Percentiles rank a stretch among this genome's conserved stretches.
phyloP scores from a whole-genome alignment of 2,113 vertebrate genomes.

The Colius striatus region DNA sequence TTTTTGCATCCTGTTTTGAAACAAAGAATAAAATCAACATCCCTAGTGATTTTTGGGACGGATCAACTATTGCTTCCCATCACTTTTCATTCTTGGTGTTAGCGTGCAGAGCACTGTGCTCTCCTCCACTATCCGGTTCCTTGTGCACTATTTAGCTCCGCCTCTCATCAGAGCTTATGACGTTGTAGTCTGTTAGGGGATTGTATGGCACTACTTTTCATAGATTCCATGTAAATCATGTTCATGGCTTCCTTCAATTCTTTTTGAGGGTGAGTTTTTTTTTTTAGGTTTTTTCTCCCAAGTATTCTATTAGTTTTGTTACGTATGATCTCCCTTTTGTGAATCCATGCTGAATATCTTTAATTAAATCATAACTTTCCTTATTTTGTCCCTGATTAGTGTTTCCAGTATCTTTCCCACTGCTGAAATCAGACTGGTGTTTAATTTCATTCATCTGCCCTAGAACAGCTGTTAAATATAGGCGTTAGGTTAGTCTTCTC shows the following conservation, averaged over 20 bases:
- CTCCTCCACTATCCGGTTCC: not conserved
- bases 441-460: slow-evolving; percentile 77
- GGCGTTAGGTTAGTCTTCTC: slow-evolving; percentile 56
- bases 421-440: slow-evolving; percentile 75
- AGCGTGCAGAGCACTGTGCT: not conserved
- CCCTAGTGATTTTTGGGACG: slow-evolving; percentile 11
- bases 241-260: slow-evolving; percentile 60
- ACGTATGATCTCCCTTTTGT: slow-evolving; percentile 81
- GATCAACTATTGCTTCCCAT: not conserved
- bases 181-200: slow-evolving; percentile 38
- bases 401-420: slow-evolving; percentile 77
- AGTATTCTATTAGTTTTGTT: slow-evolving; percentile 83
- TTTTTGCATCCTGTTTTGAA: not conserved
- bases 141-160: slow-evolving; percentile 39
- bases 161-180: slow-evolving; percentile 16
- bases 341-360: slow-evolving; percentile 84
- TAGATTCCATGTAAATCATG: slow-evolving; percentile 62
- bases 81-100: not conserved
- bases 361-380: slow-evolving; percentile 85
- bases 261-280: slow-evolving; percentile 52
- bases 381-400: slow-evolving; percentile 81
- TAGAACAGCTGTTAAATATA: slow-evolving; percentile 65
- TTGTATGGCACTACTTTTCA: slow-evolving; percentile 42
- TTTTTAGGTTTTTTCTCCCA: not conserved
- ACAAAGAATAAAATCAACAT: not conserved